Evolutionary conservation across 2,888 invertebrate species (phyloP), one percentile per base, ranked within the genome.

Genomic region (Drosophila longiperda): DNA sequence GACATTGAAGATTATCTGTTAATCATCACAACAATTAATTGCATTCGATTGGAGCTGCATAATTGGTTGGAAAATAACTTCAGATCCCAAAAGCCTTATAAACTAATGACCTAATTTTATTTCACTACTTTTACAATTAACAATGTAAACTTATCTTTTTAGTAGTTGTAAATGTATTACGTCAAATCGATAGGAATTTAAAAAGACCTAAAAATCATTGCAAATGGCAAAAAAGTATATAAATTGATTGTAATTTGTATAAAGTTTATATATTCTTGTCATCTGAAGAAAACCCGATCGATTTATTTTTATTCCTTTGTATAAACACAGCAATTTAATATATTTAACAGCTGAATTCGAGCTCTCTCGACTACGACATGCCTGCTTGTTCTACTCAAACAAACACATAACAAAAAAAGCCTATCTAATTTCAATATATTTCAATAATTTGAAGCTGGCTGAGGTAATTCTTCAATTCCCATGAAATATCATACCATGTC

Each of bases 41-140:
- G 54, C 54, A 23, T 34, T 54, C 34, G 17, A 53, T 34, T 23
- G 53, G 7, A 52, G 33, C 52, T 33, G 32, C 52, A 52, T 15
- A 52, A 33, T 52, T 33, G 15, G 7, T 45, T 45, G 20, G 7
- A 45, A 20, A 20, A 45, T 20, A 20, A 3, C 12, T 45, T 7
- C n/a, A 50, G 11, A 2, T 8, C 32, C 32, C 6, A n/a, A 12
- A 20, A 8, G 15, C 17, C 17, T 5, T 12, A 15, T 20, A 20
- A 1, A 5, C 20, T 33, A 33, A 34, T 34, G 53, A 34, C 6
- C 53, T 9, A 53, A 53, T 53, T 53, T 34, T 5, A 23, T 23
- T 17, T 26, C 8, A 36, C 54, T 8, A 15, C 20, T 9, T 33
- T 9, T 33, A 5, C 49, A 52, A 17, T 50, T 50, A 29, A n/a